These are phyloP conservation scores for Rugalucina vietnamica DNA, from an alignment of 2,888 invertebrate genomes.

Conservation along the genomic window DNA sequence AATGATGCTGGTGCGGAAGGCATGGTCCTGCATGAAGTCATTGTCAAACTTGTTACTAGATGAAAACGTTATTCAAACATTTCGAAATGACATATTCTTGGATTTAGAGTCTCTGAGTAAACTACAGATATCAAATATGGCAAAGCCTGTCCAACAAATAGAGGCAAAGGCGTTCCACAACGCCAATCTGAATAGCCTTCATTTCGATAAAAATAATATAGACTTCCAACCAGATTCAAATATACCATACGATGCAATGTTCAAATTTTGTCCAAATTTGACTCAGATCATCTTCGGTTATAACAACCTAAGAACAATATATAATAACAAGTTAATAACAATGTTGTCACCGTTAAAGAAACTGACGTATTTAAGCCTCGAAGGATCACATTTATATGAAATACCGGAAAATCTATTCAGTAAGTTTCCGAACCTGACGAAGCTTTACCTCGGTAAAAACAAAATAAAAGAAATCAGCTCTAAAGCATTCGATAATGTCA, in stretches of 20 bases:
- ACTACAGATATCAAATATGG: slow-evolving; percentile 11
- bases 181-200: slow-evolving; percentile 5
- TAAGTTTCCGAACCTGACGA: neutral
- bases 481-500: neutral
- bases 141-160: neutral
- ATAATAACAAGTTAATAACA: neutral
- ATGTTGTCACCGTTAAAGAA: slow-evolving; percentile 13
- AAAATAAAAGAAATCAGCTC: neutral
- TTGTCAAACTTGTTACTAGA: slow-evolving; percentile 30
- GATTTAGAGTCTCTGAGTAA: slow-evolving; percentile 7
- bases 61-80: slow-evolving; percentile 22
- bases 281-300: slow-evolving; percentile 10
- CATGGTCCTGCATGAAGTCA: slow-evolving; percentile 38
- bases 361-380: neutral
- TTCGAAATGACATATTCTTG: slow-evolving; percentile 35
- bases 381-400: neutral
- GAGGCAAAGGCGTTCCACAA: slow-evolving; percentile 19
- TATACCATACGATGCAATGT: neutral
- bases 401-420: slow-evolving; percentile 18
- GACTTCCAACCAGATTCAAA: neutral
- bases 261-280: slow-evolving; percentile 12
- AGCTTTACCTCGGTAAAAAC: slow-evolving; percentile 5
- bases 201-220: slow-evolving; percentile 12
- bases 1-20: neutral
- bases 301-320: slow-evolving; percentile 5